Evolutionary conservation across 2,797 vertebrate genomes (phyloP).

Genomic region (Poecilia velifera): DNA sequence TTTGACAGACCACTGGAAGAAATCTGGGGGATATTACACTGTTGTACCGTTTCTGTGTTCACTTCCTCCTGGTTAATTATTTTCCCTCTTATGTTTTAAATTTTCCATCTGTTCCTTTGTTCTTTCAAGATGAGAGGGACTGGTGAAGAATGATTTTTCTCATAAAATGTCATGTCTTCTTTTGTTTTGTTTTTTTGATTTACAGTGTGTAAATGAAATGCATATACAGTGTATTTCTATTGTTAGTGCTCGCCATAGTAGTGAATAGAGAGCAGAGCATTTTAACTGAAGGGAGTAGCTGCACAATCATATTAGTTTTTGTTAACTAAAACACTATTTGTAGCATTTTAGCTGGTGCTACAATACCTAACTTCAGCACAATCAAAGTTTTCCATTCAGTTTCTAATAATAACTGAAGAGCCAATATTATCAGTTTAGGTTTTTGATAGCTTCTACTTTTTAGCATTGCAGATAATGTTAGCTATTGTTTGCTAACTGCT

Average conservation of each 20-base stretch:
- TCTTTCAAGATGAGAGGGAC: slow-evolving; percentile 45
- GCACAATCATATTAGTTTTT: neutral
- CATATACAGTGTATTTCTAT: neutral
- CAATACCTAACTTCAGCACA: neutral
- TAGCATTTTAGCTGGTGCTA: neutral
- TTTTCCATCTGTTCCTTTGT: slow-evolving; percentile 63
- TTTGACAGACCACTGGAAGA: slow-evolving; percentile 67
- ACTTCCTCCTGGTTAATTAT: slow-evolving; percentile 61
- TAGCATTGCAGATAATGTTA: neutral
- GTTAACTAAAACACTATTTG: neutral
- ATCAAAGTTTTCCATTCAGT: neutral
- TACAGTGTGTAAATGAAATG: neutral
- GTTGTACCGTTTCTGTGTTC: slow-evolving; percentile 51
- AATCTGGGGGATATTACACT: slow-evolving; percentile 62
- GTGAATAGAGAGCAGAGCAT: neutral
- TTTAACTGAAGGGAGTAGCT: neutral
- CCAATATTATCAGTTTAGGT: neutral
- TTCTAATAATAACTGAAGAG: neutral
- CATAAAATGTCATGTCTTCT: slow-evolving; percentile 22
- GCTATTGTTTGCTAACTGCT: neutral
- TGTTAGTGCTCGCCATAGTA: neutral
- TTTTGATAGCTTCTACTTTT: neutral
- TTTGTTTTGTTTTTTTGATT: slow-evolving; percentile 1
- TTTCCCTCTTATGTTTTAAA: slow-evolving; percentile 65
- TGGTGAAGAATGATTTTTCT: slow-evolving; percentile 32